These are phyloP conservation scores for Callipepla californica DNA, from an alignment of 2,113 vertebrate species.

Conservation along the genomic window DNA sequence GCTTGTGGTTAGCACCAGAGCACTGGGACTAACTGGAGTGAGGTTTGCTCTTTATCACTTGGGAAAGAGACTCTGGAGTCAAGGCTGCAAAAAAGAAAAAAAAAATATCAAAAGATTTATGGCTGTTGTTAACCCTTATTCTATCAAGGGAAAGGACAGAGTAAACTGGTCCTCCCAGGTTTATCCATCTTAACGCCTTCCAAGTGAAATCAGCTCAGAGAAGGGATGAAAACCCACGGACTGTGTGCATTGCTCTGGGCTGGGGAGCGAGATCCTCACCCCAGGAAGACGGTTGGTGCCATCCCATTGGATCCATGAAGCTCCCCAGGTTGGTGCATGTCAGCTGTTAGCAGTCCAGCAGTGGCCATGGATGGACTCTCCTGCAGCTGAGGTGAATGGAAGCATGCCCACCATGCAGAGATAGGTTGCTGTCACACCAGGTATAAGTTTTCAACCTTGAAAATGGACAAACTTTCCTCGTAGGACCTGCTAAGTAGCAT, in stretches of 20 bases:
- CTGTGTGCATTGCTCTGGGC: not conserved
- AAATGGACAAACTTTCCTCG: not conserved
- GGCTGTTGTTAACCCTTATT: not conserved
- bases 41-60: not conserved
- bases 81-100: not conserved
- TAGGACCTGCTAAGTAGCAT: too few relatives aligned
- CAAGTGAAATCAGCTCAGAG: not conserved
- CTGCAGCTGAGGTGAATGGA: not conserved
- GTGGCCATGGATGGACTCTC: not conserved
- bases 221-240: not conserved
- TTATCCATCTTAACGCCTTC: not conserved
- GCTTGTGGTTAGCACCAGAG: not conserved
- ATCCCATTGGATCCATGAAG: not conserved
- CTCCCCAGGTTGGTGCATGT: accelerated
- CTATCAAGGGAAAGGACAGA: not conserved
- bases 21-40: not conserved
- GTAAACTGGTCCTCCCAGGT: accelerated
- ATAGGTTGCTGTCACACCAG: too few relatives aligned
- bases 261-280: too few relatives aligned
- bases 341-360: not conserved
- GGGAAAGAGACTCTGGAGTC: not conserved
- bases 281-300: too few relatives aligned
- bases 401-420: not conserved
- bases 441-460: not conserved
- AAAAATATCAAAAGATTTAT: not conserved